Base-by-base conservation (phyloP, 2,888 invertebrate species). In the Cerastis rubricosa region DNA sequence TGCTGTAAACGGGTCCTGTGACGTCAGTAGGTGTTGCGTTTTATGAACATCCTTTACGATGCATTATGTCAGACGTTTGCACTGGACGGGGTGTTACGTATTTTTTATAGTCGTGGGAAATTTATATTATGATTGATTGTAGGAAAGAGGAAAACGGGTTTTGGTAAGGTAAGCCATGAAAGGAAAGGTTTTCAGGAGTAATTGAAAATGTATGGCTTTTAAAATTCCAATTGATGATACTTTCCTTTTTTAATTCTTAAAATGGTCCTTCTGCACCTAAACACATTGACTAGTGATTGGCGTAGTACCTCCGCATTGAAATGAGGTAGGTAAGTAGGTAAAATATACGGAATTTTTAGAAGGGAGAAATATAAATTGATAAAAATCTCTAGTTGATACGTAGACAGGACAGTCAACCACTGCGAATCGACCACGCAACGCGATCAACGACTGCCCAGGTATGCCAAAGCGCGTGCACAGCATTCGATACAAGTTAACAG, bases 1-100 rank as follows among this genome's bases (percentile, higher is more conserved):
- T 90, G 90, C 91, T 89, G 81, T 88, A 90, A 92, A 93, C 93
- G 87, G 87, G 92, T 93, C 93, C 91, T 89, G 91, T 90, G 91
- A 90, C 92, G 92, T 91, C 85, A 25, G n/a, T 84, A 84, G 71
- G 73, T 86, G 81, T 71, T 71, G 74, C 82, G n/a, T 87, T 87
- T 87, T 87, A 88, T 85, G 86, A 88, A 74, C 69, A 74, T 82
- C 77, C 73, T 87, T 84, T 83, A 81, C 75, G 85, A 80, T 76
- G 47, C 29, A 78, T 83, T 83, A 64, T 79, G 68, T 57, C 78
- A 68, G 61, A 67, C 54, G 17, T 35, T 64, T 49, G 54, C 29
- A 78, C 63, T 67, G 65, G 9, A 59, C 19, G 35, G 25, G 2
- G 6, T 63, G 8, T 83, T 76, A 65, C 57, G 54, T 78, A 54